Evolutionary conservation across 2,888 invertebrate species (phyloP), one percentile per base, ranked within the genome.

Genomic region (Dynastes tityus): DNA sequence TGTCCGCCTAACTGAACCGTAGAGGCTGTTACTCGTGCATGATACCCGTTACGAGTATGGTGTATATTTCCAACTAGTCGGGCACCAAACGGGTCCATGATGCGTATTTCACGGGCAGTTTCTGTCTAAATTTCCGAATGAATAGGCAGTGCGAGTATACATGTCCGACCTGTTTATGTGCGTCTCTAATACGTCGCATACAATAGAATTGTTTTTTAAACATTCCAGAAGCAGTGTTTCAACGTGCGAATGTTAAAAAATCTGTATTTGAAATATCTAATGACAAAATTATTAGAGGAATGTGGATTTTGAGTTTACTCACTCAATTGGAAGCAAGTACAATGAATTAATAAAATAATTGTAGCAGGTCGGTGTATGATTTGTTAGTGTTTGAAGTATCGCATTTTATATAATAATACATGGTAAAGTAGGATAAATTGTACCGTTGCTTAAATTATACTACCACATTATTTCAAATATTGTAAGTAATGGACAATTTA

Each of bases 71-170:
- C 16, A 55, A 55, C 22, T 55, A n/a, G 22, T 16, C 55, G 55
- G 22, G 55, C 55, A 22, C 45, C 45, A 22, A 22, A 55, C 55
- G 55, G 4, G 55, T 22, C 55, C 55, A 22, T 55, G 55, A 55
- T 55, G 55, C 55, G 55, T 55, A 55, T 55, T 55, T 55, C 55
- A 55, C 55, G 55, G 16, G 55, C 55, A 55, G 55, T 55, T 55
- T 55, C 55, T 22, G 55, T 55, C 22, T 16, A 6, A 6, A 55
- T 55, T 55, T 55, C n/a, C 55, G 55, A n/a, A 22, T 22, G 55
- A 55, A n/a, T 55, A 45, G 45, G 45, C 45, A 45, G 45, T 8
- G 45, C 55, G 55, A 1, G n/a, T 55, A 4, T n/a, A 55, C n/a
- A 22, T 6, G 22, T 11, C 8, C n/a, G n/a, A n/a, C 13, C 22